Conservation (phyloP, 2,888 invertebrate genomes). For the Lasioglossum figueresi region DNA sequence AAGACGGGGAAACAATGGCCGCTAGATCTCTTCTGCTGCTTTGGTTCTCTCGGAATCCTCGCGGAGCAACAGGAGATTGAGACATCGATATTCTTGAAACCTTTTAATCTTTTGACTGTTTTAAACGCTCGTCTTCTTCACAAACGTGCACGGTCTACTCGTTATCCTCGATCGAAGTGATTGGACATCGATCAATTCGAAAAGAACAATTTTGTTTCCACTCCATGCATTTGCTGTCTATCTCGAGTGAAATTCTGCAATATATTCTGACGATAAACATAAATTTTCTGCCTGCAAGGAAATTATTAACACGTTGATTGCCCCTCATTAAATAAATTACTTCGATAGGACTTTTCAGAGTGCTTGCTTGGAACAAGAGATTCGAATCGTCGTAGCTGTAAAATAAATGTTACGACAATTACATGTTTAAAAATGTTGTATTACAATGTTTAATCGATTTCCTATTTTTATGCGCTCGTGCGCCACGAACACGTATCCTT, state of each 20-base stretch:
- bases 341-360: background rate
- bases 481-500: background rate
- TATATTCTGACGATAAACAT: background rate
- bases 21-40: background rate
- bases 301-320: background rate
- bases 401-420: background rate
- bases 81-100: background rate
- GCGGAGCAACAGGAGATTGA: background rate
- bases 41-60: background rate
- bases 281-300: background rate
- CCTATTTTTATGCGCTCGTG: background rate
- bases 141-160: background rate
- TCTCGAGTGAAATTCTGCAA: background rate
- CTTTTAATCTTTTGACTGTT: background rate
- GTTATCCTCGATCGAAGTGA: background rate
- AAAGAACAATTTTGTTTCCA: background rate
- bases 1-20: background rate
- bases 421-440: background rate
- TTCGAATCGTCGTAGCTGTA: background rate
- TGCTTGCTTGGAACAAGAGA: background rate
- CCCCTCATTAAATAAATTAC: background rate
- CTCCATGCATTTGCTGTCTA: background rate
- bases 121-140: background rate
- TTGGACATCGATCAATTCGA: background rate
- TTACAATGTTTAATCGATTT: background rate